Evolutionary conservation across 2,888 invertebrate species (phyloP).

Genomic region (Lamproptera curius): DNA sequence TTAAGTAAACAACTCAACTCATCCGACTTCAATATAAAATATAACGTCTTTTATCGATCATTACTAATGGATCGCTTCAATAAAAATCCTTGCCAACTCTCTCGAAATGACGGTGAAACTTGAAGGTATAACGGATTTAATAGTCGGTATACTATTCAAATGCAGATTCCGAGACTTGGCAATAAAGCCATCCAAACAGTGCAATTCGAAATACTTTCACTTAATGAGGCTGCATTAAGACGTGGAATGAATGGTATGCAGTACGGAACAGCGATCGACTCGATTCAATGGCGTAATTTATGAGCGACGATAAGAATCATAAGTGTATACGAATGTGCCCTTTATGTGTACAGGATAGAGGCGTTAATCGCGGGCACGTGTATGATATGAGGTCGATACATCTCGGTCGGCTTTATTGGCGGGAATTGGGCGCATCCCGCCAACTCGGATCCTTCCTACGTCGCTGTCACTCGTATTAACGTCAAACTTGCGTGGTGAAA

Average conservation of each 20-base stretch:
- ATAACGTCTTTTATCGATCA: no score
- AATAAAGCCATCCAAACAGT: constrained; percentile 5
- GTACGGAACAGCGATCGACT: constrained; percentile 46
- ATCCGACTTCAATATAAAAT: no score
- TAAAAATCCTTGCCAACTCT: no score
- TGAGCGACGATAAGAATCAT: constrained; percentile 42
- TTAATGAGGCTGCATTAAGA: constrained; percentile 15
- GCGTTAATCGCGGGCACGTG: constrained; percentile 49
- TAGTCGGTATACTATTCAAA: no score
- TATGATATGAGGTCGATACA: constrained; percentile 51
- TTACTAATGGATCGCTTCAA: no score
- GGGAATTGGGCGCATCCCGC: constrained; percentile 77
- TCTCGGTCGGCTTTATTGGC: constrained; percentile 71
- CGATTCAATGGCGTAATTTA: constrained; percentile 50
- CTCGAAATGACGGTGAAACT: no score
- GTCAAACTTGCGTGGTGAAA: constrained; percentile 39
- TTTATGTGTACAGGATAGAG: constrained; percentile 49
- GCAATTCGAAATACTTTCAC: constrained; percentile 6
- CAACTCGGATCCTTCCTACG: constrained; percentile 69
- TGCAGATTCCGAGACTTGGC: no score
- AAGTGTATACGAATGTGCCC: constrained; percentile 50
- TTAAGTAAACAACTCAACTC: no score
- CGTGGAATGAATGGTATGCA: constrained; percentile 38
- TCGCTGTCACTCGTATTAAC: constrained; percentile 57
- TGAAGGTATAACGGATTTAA: no score